A percentile compares a stretch with the other conserved stretches of the same genome.
These are phyloP conservation scores for Anoplophora glabripennis DNA, from an alignment of 1,140 invertebrate species.

Conservation along the genomic window DNA sequence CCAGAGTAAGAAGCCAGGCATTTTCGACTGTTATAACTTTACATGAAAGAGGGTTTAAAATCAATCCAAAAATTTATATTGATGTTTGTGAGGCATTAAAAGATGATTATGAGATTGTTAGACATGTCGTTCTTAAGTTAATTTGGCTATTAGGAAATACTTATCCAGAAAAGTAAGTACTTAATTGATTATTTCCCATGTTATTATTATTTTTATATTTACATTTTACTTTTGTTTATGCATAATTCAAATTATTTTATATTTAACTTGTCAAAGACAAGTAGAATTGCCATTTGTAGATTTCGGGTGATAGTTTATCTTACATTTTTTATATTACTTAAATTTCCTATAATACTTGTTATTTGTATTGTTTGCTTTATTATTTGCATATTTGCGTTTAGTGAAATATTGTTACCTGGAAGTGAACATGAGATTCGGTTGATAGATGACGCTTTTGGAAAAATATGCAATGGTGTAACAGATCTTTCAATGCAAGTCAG, in stretches of 20 bases:
- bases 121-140: slow-evolving; percentile 80
- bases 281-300: too few species aligned
- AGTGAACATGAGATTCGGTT: slow-evolving; percentile 77
- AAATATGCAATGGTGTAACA: slow-evolving; percentile 90
- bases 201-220: too few species aligned
- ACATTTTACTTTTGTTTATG: too few species aligned
- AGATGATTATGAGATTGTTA: slow-evolving; percentile 94
- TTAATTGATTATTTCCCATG: too few species aligned
- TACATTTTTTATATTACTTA: too few species aligned
- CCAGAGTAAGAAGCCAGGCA: slow-evolving; percentile 82
- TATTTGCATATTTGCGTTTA: slow-evolving; percentile 43
- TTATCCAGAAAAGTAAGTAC: slow-evolving; percentile 79
- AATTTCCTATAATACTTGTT: too few species aligned
- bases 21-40: slow-evolving; percentile 80
- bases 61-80: slow-evolving; percentile 76
- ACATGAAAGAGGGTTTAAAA: slow-evolving; percentile 74
- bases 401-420: slow-evolving; percentile 62
- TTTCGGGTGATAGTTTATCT: too few species aligned
- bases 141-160: slow-evolving; percentile 82
- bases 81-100: slow-evolving; percentile 78
- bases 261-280: too few species aligned
- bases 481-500: slow-evolving; percentile 87
- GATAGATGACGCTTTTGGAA: slow-evolving; percentile 95
- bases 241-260: too few species aligned
- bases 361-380: background rate